Evolutionary conservation across 2,888 invertebrate species (phyloP), one percentile per base, ranked within the genome.

Genomic region (Rugalucina vietnamica): DNA sequence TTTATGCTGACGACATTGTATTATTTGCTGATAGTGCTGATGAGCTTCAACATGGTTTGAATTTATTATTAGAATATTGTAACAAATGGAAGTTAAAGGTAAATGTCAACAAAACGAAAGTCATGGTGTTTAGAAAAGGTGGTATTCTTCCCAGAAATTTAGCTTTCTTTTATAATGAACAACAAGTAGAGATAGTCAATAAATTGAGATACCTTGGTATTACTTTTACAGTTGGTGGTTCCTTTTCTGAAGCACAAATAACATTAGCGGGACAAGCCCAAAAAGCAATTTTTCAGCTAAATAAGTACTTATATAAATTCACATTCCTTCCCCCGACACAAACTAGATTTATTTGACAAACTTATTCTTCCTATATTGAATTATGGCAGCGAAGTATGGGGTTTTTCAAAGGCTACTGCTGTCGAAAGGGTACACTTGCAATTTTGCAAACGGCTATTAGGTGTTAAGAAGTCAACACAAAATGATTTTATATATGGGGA

Each of bases 1-100:
- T n/a, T n/a, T 60, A 29, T 21, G 60, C 60, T 12, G 60, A 60
- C n/a, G 60, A 60, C n/a, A 60, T 60, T 60, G 60, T 60, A 60
- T 21, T 60, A 10, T 60, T 60, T 29, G 60, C 60, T 10, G n/a
- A 60, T 8, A 18, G 43, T 43, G 43, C 43, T 12, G 43, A 43
- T 12, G 43, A 43, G 18, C 43, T 43, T 12, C 43, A 43, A 18
- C n/a, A n/a, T n/a, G n/a, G n/a, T n/a, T n/a, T n/a, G n/a, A n/a
- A n/a, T n/a, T n/a, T n/a, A n/a, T n/a, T n/a, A n/a, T n/a, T n/a
- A n/a, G n/a, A n/a, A n/a, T n/a, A n/a, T n/a, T n/a, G n/a, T n/a
- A n/a, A n/a, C n/a, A n/a, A n/a, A n/a, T n/a, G n/a, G n/a, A n/a
- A n/a, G n/a, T n/a, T n/a, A n/a, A n/a, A n/a, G n/a, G n/a, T n/a